Percentiles rank a stretch among this genome's conserved stretches.
These are phyloP conservation scores for Neuroterus valhalla DNA, from an alignment of 1,140 invertebrate genomes.

Conservation along the genomic window DNA sequence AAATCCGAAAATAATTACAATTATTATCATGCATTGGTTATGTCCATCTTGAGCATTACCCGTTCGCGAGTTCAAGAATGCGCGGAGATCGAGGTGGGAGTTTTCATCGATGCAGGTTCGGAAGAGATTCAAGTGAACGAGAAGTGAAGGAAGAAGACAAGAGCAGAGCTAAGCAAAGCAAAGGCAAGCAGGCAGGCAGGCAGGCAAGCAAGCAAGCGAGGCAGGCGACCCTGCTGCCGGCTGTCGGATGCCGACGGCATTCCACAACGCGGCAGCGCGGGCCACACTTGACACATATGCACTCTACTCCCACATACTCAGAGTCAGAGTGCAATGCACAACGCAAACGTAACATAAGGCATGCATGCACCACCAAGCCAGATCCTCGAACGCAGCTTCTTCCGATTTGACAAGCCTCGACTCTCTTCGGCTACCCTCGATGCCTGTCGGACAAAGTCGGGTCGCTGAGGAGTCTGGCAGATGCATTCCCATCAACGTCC, in stretches of 20 bases:
- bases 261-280: constrained; percentile 60
- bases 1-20: not conserved
- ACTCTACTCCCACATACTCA: constrained; percentile 11
- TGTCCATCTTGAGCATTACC: constrained; percentile 10
- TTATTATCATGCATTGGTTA: constrained; percentile 25
- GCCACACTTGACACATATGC: constrained; percentile 47
- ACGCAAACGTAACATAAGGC: constrained; percentile 1
- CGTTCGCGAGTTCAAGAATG: constrained; percentile 38
- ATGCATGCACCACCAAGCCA: too few species aligned
- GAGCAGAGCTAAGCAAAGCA: constrained; percentile 56
- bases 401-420: constrained; percentile 38
- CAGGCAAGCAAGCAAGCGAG: too few species aligned
- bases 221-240: constrained; percentile 65
- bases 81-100: constrained; percentile 56
- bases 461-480: constrained; percentile 5
- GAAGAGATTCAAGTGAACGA: constrained; percentile 58
- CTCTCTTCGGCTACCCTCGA: constrained; percentile 39
- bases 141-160: constrained; percentile 53
- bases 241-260: constrained; percentile 61
- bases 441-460: not conserved
- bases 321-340: not conserved
- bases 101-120: constrained; percentile 57
- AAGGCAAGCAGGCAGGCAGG: constrained; percentile 64
- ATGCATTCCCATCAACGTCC: constrained; percentile 19
- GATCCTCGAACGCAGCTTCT: constrained; percentile 10